A percentile compares a stretch with the other conserved stretches of the same genome.
Conservation (phyloP, 2,113 vertebrate species). For the Tenrec ecaudatus region DNA sequence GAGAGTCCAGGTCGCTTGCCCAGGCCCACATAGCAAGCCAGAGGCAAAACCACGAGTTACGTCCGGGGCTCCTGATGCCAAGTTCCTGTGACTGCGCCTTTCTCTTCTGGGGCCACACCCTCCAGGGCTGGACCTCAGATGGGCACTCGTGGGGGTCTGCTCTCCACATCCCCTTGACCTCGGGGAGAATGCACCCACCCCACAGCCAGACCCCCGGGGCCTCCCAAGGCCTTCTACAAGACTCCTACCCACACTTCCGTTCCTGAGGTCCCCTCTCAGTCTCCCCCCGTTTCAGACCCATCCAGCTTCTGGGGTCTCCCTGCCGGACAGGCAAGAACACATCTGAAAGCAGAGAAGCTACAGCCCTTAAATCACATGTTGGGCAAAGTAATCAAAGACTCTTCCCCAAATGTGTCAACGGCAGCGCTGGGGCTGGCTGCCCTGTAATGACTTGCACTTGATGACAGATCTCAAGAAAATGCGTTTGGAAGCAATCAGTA, state of each 20-base stretch:
- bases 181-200: not conserved
- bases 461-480: constrained; percentile 76
- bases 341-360: constrained; percentile 41
- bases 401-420: constrained; percentile 74
- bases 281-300: constrained; percentile 15
- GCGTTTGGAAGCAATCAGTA: constrained; percentile 74
- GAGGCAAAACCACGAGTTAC: too few relatives aligned
- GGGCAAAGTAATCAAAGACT: constrained; percentile 79
- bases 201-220: rapidly evolving
- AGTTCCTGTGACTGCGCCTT: too few relatives aligned
- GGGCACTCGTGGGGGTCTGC: too few relatives aligned
- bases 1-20: too few relatives aligned
- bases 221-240: too few relatives aligned
- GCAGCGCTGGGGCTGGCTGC: constrained; percentile 62
- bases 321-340: not conserved
- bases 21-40: too few relatives aligned
- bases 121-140: too few relatives aligned
- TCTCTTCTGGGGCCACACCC: too few relatives aligned
- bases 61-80: too few relatives aligned
- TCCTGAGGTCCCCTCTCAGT: not conserved
- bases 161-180: too few relatives aligned
- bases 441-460: constrained; percentile 67
- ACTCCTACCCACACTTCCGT: rapidly evolving
- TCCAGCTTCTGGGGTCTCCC: not conserved
- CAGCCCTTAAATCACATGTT: constrained; percentile 75